Base-by-base conservation (phyloP, 2,888 invertebrate genomes). In the Netelia fuscicornis region DNA sequence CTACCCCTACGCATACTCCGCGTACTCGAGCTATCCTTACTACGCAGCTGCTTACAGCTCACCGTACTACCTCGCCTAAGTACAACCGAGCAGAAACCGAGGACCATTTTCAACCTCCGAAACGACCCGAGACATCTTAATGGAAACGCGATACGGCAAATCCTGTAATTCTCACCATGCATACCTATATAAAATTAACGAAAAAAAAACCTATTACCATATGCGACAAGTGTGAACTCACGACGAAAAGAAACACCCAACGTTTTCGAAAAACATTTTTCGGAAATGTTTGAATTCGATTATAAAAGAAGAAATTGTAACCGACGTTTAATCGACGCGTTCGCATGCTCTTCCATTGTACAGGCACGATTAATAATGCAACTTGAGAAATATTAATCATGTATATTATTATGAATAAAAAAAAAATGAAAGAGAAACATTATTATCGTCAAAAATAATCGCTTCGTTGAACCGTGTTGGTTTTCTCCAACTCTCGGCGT, bases 31-130 rank as follows among this genome's bases (percentile, higher is more conserved):
- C 80, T 91, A 91, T 82, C 91, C 91, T 58, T 91, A 91, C 84
- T 92, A 91, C 88, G 89, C 90, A 13, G 79, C 89, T 68, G 89
- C 87, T 52, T 91, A 91, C 87, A 90, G 82, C 76, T 87, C 91
- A 54, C 90, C 92, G 74, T 92, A 92, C 88, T 88, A 88, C 83
- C 88, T 90, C 84, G 85, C 88, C 83, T 90, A 86, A 87, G 84
- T 44, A 25, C 37, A 77, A 48, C 48, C 58, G 48, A 68, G 20
- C 23, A 62, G 3, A 54, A 52, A 54, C 37, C 37, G 17, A 8
- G 13, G 48, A 48, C 10, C 2, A 13, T 48, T 48, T 10, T 30
- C 56, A 67, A 52, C 23, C 78, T 13, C 25, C 9, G 42, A 54
- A 54, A 71, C 67, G 72, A 78, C 44, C 70, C 54, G 67, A 82